A percentile compares a stretch with the other conserved stretches of the same genome.
Conservation (phyloP, 2,797 vertebrate species). For the Pseudopleuronectes americanus region DNA sequence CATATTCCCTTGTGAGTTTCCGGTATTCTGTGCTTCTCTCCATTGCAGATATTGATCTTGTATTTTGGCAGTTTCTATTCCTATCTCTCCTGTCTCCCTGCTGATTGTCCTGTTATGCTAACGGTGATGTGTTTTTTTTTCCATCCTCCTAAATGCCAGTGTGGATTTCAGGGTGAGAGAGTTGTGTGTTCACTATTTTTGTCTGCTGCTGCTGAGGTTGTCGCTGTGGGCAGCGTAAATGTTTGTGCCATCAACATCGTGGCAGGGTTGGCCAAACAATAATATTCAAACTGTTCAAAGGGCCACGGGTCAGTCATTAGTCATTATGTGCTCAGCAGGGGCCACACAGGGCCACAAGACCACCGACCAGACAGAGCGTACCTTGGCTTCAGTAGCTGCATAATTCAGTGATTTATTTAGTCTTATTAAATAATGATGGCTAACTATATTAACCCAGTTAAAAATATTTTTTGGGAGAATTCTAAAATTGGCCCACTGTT, state of each 20-base stretch:
- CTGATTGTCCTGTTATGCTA: conserved; percentile 56
- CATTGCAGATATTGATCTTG: conserved; percentile 70
- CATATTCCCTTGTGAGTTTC: conserved; percentile 49
- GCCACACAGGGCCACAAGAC: conserved; percentile 3
- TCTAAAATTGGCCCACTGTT: too few species aligned
- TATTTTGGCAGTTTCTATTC: conserved; percentile 53
- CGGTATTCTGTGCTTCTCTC: conserved; percentile 51
- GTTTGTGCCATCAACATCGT: conserved; percentile 58
- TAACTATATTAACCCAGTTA: neutral
- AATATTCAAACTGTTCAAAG: conserved; percentile 49
- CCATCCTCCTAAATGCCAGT: conserved; percentile 43
- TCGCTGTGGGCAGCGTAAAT: conserved; percentile 48
- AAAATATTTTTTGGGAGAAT: neutral
- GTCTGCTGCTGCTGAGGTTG: conserved; percentile 39
- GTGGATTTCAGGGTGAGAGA: conserved; percentile 55
- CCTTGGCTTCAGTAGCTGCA: neutral
- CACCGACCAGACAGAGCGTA: conserved; percentile 2
- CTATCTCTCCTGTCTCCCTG: conserved; percentile 27
- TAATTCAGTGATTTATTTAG: neutral
- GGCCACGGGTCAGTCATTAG: conserved; percentile 52
- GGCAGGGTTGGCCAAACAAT: conserved; percentile 54
- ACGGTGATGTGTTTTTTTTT: conserved; percentile 26
- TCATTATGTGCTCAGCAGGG: conserved; percentile 56
- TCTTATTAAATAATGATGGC: too few species aligned
- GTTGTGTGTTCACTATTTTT: conserved; percentile 59